Conservation (phyloP, 1,140 invertebrate genomes). For the Drosophila asahinai region DNA sequence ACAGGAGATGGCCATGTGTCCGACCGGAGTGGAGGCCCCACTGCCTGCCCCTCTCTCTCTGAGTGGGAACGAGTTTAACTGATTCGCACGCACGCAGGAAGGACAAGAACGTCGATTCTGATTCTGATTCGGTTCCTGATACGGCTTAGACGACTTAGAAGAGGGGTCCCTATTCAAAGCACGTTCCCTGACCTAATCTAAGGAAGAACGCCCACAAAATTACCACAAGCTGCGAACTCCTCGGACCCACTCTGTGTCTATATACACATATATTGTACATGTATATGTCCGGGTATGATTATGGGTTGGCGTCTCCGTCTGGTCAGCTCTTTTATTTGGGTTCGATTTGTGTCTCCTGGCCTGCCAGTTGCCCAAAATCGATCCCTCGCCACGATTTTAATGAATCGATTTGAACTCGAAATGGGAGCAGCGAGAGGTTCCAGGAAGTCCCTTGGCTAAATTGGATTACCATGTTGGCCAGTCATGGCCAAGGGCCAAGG, state of each 20-base stretch:
- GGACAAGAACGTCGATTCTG: conserved; percentile 55
- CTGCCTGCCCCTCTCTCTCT: background rate
- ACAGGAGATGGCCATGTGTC: conserved; percentile 50
- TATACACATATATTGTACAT: conserved; percentile 6
- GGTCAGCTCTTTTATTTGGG: conserved; percentile 50
- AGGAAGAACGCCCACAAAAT: conserved; percentile 84
- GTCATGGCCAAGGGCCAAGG: conserved; percentile 33
- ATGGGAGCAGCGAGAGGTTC: conserved; percentile 58
- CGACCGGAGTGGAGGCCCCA: conserved; percentile 11
- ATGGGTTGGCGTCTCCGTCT: conserved; percentile 47
- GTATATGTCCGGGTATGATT: conserved; percentile 40
- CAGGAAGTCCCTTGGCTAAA: conserved; percentile 63
- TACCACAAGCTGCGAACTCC: conserved; percentile 81
- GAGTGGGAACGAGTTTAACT: conserved; percentile 49
- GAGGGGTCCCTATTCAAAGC: conserved; percentile 70
- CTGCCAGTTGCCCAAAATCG: conserved; percentile 50
- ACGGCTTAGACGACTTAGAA: conserved; percentile 72
- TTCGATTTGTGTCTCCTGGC: conserved; percentile 47
- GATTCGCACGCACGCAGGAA: conserved; percentile 73
- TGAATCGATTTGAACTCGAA: conserved; percentile 78
- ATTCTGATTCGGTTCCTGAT: conserved; percentile 46
- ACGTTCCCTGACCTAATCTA: conserved; percentile 84
- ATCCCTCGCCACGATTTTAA: conserved; percentile 65
- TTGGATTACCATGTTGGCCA: conserved; percentile 75
- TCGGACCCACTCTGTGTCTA: conserved; percentile 35